Conservation (phyloP, 2,113 vertebrate species). For the Galbula dea region DNA sequence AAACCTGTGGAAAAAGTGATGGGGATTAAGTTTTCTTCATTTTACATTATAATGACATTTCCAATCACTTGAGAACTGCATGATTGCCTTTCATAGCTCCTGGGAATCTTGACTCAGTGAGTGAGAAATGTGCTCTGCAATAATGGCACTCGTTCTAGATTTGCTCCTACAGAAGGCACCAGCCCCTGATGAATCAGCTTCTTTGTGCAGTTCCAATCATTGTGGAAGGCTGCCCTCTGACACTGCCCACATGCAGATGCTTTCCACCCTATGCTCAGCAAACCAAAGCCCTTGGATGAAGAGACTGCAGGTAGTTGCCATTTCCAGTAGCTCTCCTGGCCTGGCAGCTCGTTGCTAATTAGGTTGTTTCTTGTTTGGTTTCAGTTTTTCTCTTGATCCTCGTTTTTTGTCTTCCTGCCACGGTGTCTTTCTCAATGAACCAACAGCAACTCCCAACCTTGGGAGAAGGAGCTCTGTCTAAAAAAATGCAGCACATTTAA, state of each 20-base stretch:
- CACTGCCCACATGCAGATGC: not conserved
- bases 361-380: not conserved
- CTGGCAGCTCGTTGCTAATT: not conserved
- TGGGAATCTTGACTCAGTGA: constrained; percentile 44
- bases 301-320: not conserved
- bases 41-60: constrained; percentile 48
- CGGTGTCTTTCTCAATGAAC: not conserved
- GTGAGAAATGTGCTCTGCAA: constrained; percentile 46
- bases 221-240: not conserved
- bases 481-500: no score
- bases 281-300: not conserved
- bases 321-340: not conserved
- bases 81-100: constrained; percentile 44
- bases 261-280: not conserved
- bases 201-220: not conserved
- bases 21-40: constrained; percentile 41
- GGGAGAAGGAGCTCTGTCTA: not conserved
- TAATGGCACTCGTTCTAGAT: constrained; percentile 26
- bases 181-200: constrained; percentile 1
- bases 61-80: constrained; percentile 3
- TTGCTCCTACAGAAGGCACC: constrained; percentile 1
- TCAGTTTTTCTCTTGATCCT: not conserved
- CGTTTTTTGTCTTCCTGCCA: not conserved
- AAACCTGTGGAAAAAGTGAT: not conserved
- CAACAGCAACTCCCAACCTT: not conserved